phyloP scores from a whole-genome alignment of 2,113 vertebrate genomes.

The Lycocorax pyrrhopterus region DNA sequence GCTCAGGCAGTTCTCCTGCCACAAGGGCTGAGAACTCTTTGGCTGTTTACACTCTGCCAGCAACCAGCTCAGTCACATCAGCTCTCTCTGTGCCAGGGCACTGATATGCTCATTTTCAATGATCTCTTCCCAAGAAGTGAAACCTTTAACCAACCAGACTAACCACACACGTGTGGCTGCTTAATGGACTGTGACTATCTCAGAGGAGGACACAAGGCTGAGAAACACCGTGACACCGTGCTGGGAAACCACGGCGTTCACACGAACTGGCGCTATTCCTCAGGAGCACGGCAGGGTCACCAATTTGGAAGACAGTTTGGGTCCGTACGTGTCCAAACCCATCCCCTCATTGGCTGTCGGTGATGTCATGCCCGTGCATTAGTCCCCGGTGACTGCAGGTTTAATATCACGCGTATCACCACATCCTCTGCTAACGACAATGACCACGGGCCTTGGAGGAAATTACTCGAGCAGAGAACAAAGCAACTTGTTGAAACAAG shows the following conservation, averaged over 20 bases:
- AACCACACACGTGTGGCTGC: not conserved
- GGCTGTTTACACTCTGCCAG: not conserved
- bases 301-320: conserved; percentile 30
- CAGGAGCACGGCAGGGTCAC: not conserved
- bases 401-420: conserved; percentile 30
- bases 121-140: not conserved
- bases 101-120: not conserved
- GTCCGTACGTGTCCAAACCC: conserved; percentile 36
- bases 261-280: not conserved
- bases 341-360: conserved; percentile 61
- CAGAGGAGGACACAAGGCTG: not conserved
- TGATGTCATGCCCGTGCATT: conserved; percentile 68
- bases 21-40: not conserved
- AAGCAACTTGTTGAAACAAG: conserved; percentile 57
- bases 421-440: conserved; percentile 10
- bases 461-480: conserved; percentile 14
- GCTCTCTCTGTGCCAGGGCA: not conserved
- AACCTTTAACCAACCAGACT: not conserved
- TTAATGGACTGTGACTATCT: accelerated
- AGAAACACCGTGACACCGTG: not conserved
- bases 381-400: conserved; percentile 58
- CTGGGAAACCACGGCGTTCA: not conserved
- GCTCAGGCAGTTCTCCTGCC: not conserved
- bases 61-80: not conserved
- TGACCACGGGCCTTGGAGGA: not conserved